Conservation (phyloP, 1,140 invertebrate species). For the Coptotermes formosanus region DNA sequence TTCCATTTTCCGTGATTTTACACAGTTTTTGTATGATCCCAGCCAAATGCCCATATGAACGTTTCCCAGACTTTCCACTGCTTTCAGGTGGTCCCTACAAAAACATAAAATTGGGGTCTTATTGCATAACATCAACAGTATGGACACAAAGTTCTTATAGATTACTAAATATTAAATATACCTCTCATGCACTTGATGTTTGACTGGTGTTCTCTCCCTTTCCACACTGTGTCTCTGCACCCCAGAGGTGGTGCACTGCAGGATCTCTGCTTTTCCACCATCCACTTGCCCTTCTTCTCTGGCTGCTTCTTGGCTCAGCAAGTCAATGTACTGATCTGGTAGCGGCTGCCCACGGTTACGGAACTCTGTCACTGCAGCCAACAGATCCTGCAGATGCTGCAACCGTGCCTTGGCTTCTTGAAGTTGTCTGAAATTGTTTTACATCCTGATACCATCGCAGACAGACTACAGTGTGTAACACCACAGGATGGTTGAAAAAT, state of each 20-base stretch:
- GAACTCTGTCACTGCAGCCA: conserved; percentile 25
- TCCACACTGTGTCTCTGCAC: background rate
- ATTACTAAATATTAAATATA: background rate
- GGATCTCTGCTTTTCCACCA: background rate
- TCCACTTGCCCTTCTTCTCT: background rate
- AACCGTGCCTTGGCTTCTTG: conserved; percentile 32
- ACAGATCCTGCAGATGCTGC: conserved; percentile 31
- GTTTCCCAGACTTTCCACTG: too few species aligned
- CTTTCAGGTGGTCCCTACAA: too few species aligned
- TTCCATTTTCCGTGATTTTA: too few species aligned
- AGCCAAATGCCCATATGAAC: too few species aligned
- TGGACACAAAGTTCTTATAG: too few species aligned
- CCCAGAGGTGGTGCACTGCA: background rate
- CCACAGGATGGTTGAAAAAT: too few species aligned
- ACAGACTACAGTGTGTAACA: background rate
- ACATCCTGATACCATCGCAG: background rate
- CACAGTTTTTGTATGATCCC: too few species aligned
- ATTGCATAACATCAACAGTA: too few species aligned
- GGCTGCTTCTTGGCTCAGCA: conserved; percentile 27
- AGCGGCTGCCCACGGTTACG: conserved; percentile 25
- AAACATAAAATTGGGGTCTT: too few species aligned
- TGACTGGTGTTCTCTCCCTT: background rate
- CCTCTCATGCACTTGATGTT: background rate
- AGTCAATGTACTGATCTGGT: conserved; percentile 32
- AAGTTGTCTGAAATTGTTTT: conserved; percentile 25